Conservation (phyloP, 2,888 invertebrate genomes). For the Standfussiana lucernea region DNA sequence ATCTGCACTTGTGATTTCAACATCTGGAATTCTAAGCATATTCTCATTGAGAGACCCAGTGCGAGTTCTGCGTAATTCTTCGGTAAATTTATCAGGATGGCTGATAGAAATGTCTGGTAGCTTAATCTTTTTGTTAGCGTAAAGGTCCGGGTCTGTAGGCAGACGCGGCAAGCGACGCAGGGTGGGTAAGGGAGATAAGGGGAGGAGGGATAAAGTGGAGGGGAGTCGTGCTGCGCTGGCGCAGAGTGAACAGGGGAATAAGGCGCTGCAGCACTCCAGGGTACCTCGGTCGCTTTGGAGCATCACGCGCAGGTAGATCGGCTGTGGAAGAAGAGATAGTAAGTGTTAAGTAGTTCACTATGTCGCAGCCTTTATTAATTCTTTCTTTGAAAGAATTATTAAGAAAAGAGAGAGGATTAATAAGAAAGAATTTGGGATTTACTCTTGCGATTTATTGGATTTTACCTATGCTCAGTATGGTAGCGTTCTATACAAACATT, state of each 20-base stretch:
- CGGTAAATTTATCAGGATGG: slow-evolving; percentile 69
- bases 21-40: slow-evolving; percentile 82
- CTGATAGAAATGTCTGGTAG: slow-evolving; percentile 61
- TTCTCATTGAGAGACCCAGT: slow-evolving; percentile 84
- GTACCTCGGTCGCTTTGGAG: slow-evolving; percentile 95
- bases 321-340: slow-evolving; percentile 88
- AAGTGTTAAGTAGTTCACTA: not conserved
- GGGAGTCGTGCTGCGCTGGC: slow-evolving; percentile 70
- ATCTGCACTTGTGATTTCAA: slow-evolving; percentile 90
- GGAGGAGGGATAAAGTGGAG: slow-evolving; percentile 64
- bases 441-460: too few species aligned
- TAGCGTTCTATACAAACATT: too few species aligned
- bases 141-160: slow-evolving; percentile 81
- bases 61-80: slow-evolving; percentile 76
- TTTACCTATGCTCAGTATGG: too few species aligned
- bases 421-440: too few species aligned
- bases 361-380: not conserved
- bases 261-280: slow-evolving; percentile 91
- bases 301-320: slow-evolving; percentile 94
- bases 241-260: slow-evolving; percentile 83
- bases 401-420: too few species aligned
- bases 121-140: slow-evolving; percentile 68
- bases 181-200: not conserved
- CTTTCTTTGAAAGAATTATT: too few species aligned
- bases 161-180: slow-evolving; percentile 65